phyloP scores from a whole-genome alignment of 1,140 invertebrate species.

The Chironomus tepperi region DNA sequence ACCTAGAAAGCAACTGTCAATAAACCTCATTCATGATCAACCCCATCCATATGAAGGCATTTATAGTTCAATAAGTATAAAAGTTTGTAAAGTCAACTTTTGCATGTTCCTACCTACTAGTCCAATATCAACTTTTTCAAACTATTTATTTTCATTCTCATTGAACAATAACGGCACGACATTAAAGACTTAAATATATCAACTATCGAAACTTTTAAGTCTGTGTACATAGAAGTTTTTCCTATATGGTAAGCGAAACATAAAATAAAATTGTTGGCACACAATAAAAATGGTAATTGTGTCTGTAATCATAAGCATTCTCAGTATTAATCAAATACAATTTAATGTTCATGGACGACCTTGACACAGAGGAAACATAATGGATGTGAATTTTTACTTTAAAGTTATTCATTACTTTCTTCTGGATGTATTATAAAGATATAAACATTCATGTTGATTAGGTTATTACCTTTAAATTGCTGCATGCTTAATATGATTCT shows the following conservation, averaged over 20 bases:
- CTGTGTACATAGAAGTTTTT: neutral
- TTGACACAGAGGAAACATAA: neutral
- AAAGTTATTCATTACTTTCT: no score
- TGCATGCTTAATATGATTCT: no score
- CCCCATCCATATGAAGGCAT: no score
- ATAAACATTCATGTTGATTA: no score
- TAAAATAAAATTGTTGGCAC: neutral
- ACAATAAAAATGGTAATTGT: neutral
- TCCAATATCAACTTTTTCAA: neutral
- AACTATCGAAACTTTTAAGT: neutral
- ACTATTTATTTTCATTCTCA: neutral
- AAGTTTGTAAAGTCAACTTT: no score
- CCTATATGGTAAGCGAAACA: neutral
- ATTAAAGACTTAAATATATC: neutral
- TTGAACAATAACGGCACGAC: neutral
- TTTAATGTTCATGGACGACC: neutral
- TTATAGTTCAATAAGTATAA: no score
- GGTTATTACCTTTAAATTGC: no score
- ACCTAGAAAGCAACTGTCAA: no score
- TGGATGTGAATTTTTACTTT: no score
- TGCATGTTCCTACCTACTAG: no score
- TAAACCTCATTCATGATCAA: no score
- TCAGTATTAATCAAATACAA: slow-evolving; percentile 14
- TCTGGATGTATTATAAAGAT: no score
- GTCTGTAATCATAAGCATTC: neutral